Evolutionary conservation across 2,797 vertebrate species (phyloP).

Genomic region (Scarus forsteni): DNA sequence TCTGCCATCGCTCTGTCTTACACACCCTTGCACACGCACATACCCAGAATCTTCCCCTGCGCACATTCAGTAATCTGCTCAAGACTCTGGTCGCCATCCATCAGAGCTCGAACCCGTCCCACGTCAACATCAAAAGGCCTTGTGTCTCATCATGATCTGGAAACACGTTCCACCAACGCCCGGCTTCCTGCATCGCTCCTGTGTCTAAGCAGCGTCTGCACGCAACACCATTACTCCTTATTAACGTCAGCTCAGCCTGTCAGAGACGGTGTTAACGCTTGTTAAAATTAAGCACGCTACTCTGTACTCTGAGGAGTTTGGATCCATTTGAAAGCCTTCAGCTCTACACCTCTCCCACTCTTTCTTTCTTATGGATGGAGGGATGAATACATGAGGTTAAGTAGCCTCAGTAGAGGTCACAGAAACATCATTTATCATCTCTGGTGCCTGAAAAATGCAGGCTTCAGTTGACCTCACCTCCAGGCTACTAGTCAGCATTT

Average conservation of each 20-base stretch:
- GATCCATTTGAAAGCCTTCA: constrained; percentile 22
- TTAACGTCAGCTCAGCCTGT: constrained; percentile 72
- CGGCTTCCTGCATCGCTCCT: constrained; percentile 28
- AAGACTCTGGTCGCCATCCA: constrained; percentile 48
- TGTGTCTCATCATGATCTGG: constrained; percentile 37
- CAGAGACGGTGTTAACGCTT: constrained; percentile 53
- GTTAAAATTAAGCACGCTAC: constrained; percentile 54
- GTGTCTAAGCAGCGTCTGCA: constrained; percentile 31
- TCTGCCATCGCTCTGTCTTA: constrained; percentile 26
- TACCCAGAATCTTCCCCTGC: constrained; percentile 25
- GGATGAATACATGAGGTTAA: constrained; percentile 37
- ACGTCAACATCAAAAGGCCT: constrained; percentile 64
- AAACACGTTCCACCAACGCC: constrained; percentile 49
- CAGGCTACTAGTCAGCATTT: neutral
- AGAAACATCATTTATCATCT: constrained; percentile 40
- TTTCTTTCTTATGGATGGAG: constrained; percentile 34
- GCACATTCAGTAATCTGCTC: constrained; percentile 52
- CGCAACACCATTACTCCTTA: constrained; percentile 71
- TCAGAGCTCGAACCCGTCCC: constrained; percentile 49
- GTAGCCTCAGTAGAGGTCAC: constrained; percentile 38
- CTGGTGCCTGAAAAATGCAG: constrained; percentile 8
- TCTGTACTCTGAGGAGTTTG: constrained; percentile 28
- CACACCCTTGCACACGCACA: constrained; percentile 26
- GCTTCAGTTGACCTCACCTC: constrained; percentile 10
- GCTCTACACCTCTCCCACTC: constrained; percentile 6